Base-by-base conservation (phyloP, 2,797 vertebrate species). In the Hephaestus fuliginosus region DNA sequence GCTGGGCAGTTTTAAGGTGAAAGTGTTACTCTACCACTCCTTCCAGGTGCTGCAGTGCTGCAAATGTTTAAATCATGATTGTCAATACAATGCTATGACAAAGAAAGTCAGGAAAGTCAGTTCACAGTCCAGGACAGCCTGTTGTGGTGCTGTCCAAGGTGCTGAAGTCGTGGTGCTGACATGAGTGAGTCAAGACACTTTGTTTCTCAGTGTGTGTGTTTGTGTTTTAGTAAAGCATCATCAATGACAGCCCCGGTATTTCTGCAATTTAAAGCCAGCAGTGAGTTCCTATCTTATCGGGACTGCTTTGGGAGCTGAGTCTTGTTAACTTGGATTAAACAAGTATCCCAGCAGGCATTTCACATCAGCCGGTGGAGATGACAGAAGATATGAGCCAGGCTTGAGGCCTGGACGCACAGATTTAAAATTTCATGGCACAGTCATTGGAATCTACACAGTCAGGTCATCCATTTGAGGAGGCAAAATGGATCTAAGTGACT, bases 11-110 rank as follows among this genome's bases (percentile, higher is more conserved):
- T 49, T 41, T 55, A 18, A 44, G 30, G 48, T 76, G 48, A 44
- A 75, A 53, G 25, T 65, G 25, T 28, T 5, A 77, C 18, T 65
- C 57, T 80, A 12, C 18, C 44, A 17, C 48, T 62, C 9, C 22
- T 58, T 13, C 8, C 0, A 18, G 14, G 36, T 61, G 30, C 30
- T 33, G 30, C 41, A 49, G 53, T 9, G 25, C 51, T 71, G 49
- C 75, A 66, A 80, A 78, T 81, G 70, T 62, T 28, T 58, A 60
- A 44, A 20, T 61, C 57, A 39, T 12, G 25, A 46, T 80, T 66
- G 56, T 76, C 30, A 51, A 30, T 4, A 46, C 14, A 14, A 1
- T 55, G 48, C n/a, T 68, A 8, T 60, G 41, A 44, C 44, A 39
- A 56, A 48, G 56, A 41, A 51, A 33, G 20, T 53, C 28, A 63